phyloP scores from a whole-genome alignment of 1,140 invertebrate species.

The Listronotus bonariensis region DNA sequence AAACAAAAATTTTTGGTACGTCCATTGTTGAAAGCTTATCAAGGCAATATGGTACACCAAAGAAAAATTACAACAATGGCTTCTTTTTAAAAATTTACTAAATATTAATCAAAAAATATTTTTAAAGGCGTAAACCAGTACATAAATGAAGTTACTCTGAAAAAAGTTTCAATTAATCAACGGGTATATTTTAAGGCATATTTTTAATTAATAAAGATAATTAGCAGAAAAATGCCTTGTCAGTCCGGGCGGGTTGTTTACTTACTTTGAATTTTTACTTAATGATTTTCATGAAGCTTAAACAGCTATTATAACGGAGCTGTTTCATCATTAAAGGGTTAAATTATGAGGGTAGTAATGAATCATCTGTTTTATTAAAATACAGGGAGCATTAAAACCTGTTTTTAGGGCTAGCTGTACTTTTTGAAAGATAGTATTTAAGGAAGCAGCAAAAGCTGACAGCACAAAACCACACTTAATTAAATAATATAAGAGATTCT shows the following conservation, averaged over 20 bases:
- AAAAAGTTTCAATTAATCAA: constrained; percentile 30
- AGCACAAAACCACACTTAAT: no score
- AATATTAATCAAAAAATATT: no score
- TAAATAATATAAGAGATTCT: no score
- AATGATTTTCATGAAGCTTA: constrained; percentile 28
- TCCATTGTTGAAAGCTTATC: no score
- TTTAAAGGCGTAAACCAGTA: background rate
- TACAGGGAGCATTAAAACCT: no score
- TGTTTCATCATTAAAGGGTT: constrained; percentile 18
- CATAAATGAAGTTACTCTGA: background rate
- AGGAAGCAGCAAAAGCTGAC: no score
- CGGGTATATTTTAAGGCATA: constrained; percentile 10
- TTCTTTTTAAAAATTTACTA: no score
- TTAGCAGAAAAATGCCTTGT: constrained; percentile 36
- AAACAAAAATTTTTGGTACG: no score
- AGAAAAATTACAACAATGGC: no score
- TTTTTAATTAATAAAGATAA: constrained; percentile 37
- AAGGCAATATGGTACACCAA: no score
- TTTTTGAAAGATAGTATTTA: no score
- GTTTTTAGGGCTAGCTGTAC: no score
- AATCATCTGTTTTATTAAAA: constrained; percentile 13
- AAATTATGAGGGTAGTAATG: constrained; percentile 23
- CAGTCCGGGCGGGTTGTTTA: constrained; percentile 30
- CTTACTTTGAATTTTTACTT: constrained; percentile 28
- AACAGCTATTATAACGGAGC: constrained; percentile 17